Evolutionary conservation across 2,797 vertebrate species (phyloP).

Genomic region (Eleutherodactylus coqui): DNA sequence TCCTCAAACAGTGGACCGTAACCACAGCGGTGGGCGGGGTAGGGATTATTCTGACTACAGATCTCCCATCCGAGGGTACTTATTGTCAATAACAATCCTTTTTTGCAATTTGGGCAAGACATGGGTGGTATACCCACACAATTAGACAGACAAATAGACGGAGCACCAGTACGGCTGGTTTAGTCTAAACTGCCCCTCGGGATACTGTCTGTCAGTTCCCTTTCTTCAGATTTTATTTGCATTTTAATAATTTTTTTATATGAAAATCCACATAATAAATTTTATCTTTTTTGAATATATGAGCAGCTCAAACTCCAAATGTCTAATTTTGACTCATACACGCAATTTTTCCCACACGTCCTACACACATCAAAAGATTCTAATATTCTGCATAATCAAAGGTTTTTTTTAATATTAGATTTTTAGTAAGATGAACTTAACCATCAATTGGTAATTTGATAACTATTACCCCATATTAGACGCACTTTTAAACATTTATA

Average conservation of each 20-base stretch:
- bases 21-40: no score
- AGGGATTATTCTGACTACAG: no score
- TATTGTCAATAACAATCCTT: no score
- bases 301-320: background rate
- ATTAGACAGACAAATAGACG: no score
- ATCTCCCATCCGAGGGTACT: no score
- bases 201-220: no score
- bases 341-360: background rate
- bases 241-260: background rate
- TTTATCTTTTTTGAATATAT: background rate
- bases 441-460: constrained; percentile 6
- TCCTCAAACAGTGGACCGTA: no score
- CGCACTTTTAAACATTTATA: background rate
- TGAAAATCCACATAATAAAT: background rate
- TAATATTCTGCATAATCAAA: background rate
- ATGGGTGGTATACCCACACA: no score
- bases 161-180: no score
- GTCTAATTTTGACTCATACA: background rate
- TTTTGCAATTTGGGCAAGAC: no score
- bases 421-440: background rate
- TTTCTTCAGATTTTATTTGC: background rate
- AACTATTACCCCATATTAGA: background rate
- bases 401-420: background rate
- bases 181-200: no score
- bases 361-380: background rate